Percentiles rank a stretch among this genome's conserved stretches.
These are phyloP conservation scores for Antigone vipio DNA, from an alignment of 2,113 vertebrate genomes.

Conservation along the genomic window DNA sequence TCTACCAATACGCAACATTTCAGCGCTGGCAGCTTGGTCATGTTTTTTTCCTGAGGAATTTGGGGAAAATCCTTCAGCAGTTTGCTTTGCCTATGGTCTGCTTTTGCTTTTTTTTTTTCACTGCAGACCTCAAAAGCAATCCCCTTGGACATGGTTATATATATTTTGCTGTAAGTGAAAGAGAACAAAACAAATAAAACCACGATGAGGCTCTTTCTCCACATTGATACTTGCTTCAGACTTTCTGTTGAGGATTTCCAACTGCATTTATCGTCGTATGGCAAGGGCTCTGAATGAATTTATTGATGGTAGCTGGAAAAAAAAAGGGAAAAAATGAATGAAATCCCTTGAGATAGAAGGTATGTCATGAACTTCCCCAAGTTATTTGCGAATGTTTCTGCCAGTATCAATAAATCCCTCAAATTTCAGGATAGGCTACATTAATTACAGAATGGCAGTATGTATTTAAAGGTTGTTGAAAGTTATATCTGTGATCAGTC, in stretches of 20 bases:
- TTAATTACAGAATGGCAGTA: constrained; percentile 66
- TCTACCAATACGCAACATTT: rapidly evolving
- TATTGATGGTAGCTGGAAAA: constrained; percentile 60
- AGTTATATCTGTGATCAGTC: constrained; percentile 53
- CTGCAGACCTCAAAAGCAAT: background rate
- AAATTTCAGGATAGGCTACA: constrained; percentile 49
- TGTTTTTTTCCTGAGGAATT: background rate
- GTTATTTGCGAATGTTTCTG: constrained; percentile 71
- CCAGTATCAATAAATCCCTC: constrained; percentile 71
- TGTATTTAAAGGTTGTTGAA: constrained; percentile 65
- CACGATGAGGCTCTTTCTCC: constrained; percentile 55
- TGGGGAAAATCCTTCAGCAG: background rate
- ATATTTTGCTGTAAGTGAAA: constrained; percentile 47
- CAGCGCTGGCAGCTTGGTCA: background rate
- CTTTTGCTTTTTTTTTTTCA: background rate
- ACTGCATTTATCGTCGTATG: background rate
- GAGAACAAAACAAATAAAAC: constrained; percentile 56
- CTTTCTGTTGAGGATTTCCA: constrained; percentile 56
- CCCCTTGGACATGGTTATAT: background rate
- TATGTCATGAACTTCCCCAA: constrained; percentile 62
- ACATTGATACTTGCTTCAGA: constrained; percentile 36
- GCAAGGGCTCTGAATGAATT: constrained; percentile 67
- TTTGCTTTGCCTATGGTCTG: background rate
- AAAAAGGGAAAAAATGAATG: constrained; percentile 17
- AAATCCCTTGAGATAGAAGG: constrained; percentile 61